Evolutionary conservation across 2,797 vertebrate genomes (phyloP).

Genomic region (Coregonus suidteri): DNA sequence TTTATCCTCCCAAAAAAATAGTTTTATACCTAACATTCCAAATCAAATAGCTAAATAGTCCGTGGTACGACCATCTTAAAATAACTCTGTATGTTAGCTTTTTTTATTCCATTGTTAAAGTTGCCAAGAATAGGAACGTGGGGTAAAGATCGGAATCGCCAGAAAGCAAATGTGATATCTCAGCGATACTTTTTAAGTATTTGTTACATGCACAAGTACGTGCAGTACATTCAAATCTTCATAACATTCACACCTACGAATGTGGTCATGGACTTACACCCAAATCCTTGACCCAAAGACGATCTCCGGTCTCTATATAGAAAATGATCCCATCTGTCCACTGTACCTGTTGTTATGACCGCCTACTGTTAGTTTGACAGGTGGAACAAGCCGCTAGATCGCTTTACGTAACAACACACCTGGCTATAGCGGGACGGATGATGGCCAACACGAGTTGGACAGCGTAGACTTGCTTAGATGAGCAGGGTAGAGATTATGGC

Average conservation of each 20-base stretch:
- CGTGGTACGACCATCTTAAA: too few relatives aligned
- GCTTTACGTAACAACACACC: constrained; percentile 43
- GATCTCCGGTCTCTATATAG: neutral
- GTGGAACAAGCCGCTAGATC: constrained; percentile 41
- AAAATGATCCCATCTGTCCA: neutral
- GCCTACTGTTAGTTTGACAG: constrained; percentile 21
- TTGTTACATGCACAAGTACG: too few relatives aligned
- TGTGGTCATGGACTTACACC: neutral
- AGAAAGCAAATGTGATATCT: neutral
- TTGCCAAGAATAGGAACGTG: too few relatives aligned
- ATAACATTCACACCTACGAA: neutral
- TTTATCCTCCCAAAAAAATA: too few relatives aligned
- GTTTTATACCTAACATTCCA: too few relatives aligned
- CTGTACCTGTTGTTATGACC: constrained; percentile 8
- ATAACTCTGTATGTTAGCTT: too few relatives aligned
- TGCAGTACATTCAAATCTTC: too few relatives aligned
- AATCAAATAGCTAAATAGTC: too few relatives aligned
- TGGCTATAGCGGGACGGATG: constrained; percentile 35
- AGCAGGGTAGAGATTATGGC: constrained; percentile 79
- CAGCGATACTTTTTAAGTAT: neutral
- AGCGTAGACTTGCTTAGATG: constrained; percentile 76
- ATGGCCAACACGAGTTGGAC: constrained; percentile 52
- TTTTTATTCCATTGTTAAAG: too few relatives aligned
- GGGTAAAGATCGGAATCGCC: neutral
- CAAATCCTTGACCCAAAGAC: neutral